These are phyloP conservation scores for Axea sp. DNA, from an alignment of 2,888 invertebrate species.

Conservation along the genomic window DNA sequence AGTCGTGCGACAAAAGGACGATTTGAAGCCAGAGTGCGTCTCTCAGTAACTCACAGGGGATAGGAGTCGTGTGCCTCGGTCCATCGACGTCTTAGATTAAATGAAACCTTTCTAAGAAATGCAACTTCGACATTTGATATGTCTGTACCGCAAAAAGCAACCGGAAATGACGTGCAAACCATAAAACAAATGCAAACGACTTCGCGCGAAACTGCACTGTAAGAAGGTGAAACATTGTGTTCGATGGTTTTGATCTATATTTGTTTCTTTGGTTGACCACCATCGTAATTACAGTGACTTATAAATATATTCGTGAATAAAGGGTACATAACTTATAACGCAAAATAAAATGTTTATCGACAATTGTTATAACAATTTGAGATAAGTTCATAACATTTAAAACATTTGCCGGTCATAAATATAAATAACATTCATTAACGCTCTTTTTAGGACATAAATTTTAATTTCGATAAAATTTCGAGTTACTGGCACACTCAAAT, in stretches of 20 bases:
- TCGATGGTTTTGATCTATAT: slow-evolving; percentile 28
- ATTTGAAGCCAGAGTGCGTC: slow-evolving; percentile 50
- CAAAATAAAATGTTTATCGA: too few relatives aligned
- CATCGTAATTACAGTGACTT: too few relatives aligned
- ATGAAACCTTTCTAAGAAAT: slow-evolving; percentile 69
- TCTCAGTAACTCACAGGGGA: slow-evolving; percentile 68
- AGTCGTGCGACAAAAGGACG: slow-evolving; percentile 63
- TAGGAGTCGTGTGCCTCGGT: slow-evolving; percentile 59
- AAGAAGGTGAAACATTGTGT: slow-evolving; percentile 40
- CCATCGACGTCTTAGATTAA: slow-evolving; percentile 72
- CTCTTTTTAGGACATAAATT: slow-evolving; percentile 41
- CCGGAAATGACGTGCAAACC: slow-evolving; percentile 61
- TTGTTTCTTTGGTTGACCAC: background rate
- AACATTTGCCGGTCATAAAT: too few relatives aligned
- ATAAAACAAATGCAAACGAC: slow-evolving; percentile 53
- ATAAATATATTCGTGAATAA: too few relatives aligned
- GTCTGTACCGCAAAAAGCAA: slow-evolving; percentile 46
- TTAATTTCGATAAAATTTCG: slow-evolving; percentile 35
- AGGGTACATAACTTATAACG: too few relatives aligned
- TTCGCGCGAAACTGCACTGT: slow-evolving; percentile 31
- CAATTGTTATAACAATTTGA: too few relatives aligned
- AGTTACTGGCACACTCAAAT: slow-evolving; percentile 45
- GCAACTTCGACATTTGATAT: slow-evolving; percentile 64
- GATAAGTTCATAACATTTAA: too few relatives aligned
- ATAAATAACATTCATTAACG: slow-evolving; percentile 46